Percentiles rank a stretch among this genome's conserved stretches.
Evolutionary conservation across 2,797 vertebrate species (phyloP).

Genomic region (Protonibea diacanthus): DNA sequence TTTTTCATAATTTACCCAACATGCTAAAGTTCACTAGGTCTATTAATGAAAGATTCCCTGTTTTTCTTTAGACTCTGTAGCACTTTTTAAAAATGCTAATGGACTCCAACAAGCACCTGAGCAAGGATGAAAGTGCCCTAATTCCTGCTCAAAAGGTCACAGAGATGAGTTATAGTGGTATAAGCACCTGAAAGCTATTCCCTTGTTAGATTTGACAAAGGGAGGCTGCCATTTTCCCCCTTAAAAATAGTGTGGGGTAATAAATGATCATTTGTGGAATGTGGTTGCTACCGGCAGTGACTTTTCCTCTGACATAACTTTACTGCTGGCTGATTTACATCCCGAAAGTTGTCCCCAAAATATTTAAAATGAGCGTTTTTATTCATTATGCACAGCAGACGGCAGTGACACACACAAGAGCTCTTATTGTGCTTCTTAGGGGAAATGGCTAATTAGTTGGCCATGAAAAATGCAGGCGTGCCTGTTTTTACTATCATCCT

Average conservation of each 20-base stretch:
- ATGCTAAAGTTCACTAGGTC: slow-evolving; percentile 78
- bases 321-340: slow-evolving; percentile 85
- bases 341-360: slow-evolving; percentile 79
- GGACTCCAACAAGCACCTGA: slow-evolving; percentile 84
- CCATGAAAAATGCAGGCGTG: slow-evolving; percentile 78
- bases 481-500: slow-evolving; percentile 70
- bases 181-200: slow-evolving; percentile 90
- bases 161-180: slow-evolving; percentile 86
- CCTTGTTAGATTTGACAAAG: slow-evolving; percentile 90
- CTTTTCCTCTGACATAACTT: slow-evolving; percentile 85
- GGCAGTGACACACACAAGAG: slow-evolving; percentile 71
- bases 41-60: slow-evolving; percentile 77
- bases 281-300: slow-evolving; percentile 83
- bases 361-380: slow-evolving; percentile 79
- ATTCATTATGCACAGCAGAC: slow-evolving; percentile 78
- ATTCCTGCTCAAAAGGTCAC: slow-evolving; percentile 90
- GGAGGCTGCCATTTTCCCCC: slow-evolving; percentile 87
- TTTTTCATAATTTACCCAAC: slow-evolving; percentile 75
- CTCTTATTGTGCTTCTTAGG: slow-evolving; percentile 73
- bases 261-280: slow-evolving; percentile 89
- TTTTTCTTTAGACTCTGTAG: slow-evolving; percentile 76
- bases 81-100: slow-evolving; percentile 87
- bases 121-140: slow-evolving; percentile 88
- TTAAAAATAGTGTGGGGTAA: slow-evolving; percentile 90
- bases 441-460: slow-evolving; percentile 79